These are phyloP conservation scores for Muntiacus reevesi DNA, from an alignment of 2,113 vertebrate species.

Conservation along the genomic window DNA sequence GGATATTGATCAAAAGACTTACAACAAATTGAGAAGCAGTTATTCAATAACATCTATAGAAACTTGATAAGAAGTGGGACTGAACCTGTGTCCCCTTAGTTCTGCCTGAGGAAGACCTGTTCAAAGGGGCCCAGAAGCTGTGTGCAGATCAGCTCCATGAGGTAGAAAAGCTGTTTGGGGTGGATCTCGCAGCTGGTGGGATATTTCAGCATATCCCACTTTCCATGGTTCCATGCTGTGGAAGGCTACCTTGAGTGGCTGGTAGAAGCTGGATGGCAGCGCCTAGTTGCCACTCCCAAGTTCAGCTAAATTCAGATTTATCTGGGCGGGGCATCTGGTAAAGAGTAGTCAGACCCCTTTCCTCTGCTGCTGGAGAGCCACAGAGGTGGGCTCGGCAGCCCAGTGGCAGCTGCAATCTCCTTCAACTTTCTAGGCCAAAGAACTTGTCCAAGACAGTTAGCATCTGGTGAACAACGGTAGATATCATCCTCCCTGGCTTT, in stretches of 20 bases:
- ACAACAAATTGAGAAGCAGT: slow-evolving; percentile 21
- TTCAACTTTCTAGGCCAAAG: not conserved
- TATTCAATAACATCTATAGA: slow-evolving; percentile 36
- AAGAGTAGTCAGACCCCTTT: not conserved
- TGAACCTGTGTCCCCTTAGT: not conserved
- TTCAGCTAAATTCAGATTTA: not conserved
- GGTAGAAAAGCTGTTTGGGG: not conserved
- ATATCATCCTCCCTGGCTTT: not conserved
- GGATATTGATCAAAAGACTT: slow-evolving; percentile 9
- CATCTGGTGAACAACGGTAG: not conserved
- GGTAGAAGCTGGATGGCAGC: not conserved
- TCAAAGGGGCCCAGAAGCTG: not conserved
- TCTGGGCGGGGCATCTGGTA: not conserved
- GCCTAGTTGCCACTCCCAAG: not conserved
- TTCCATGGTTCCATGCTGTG: not conserved
- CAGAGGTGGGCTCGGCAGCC: not conserved
- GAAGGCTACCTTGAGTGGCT: not conserved
- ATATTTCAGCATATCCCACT: not conserved
- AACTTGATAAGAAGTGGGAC: not conserved
- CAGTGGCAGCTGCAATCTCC: not conserved
- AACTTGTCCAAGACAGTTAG: not conserved
- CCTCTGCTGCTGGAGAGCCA: not conserved
- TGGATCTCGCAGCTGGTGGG: not conserved
- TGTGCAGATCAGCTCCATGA: not conserved
- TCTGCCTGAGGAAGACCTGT: not conserved